A percentile compares a stretch with the other conserved stretches of the same genome.
Conservation (phyloP, 1,140 invertebrate species). For the Acromyrmex charruanus region DNA sequence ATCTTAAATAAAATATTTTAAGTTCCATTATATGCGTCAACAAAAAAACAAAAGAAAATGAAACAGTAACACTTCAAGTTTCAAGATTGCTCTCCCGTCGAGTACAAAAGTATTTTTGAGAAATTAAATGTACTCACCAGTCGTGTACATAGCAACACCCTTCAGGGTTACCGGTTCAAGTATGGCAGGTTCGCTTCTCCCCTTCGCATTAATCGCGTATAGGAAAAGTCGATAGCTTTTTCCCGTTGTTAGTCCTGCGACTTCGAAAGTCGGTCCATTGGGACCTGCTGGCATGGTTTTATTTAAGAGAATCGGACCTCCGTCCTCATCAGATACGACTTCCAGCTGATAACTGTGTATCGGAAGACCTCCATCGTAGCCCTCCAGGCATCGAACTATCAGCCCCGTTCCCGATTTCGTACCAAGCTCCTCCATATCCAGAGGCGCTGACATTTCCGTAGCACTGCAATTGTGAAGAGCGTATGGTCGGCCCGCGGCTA, state of each 20-base stretch:
- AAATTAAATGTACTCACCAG: constrained; percentile 79
- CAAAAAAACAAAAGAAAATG: neutral
- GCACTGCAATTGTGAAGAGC: constrained; percentile 94
- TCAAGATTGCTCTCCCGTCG: neutral
- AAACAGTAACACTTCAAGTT: neutral
- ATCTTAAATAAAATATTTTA: neutral
- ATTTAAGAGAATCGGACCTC: constrained; percentile 74
- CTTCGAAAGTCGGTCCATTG: constrained; percentile 89
- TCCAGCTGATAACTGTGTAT: constrained; percentile 92
- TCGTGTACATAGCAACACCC: constrained; percentile 90
- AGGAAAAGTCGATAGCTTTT: constrained; percentile 92
- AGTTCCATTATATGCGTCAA: neutral
- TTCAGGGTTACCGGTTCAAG: constrained; percentile 93
- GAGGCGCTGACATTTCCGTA: constrained; percentile 79
- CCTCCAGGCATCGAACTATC: constrained; percentile 92
- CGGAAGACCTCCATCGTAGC: constrained; percentile 94
- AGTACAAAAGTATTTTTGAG: neutral
- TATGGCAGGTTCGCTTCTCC: constrained; percentile 92
- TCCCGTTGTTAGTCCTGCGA: constrained; percentile 92
- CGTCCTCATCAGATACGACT: constrained; percentile 86
- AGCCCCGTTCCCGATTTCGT: constrained; percentile 85
- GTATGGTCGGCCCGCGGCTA: constrained; percentile 92
- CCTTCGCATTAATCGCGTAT: constrained; percentile 94
- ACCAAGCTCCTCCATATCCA: constrained; percentile 81
- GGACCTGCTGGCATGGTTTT: constrained; percentile 75